Evolutionary conservation across 1,140 invertebrate species (phyloP).

Genomic region (Meloidogyne chitwoodi): DNA sequence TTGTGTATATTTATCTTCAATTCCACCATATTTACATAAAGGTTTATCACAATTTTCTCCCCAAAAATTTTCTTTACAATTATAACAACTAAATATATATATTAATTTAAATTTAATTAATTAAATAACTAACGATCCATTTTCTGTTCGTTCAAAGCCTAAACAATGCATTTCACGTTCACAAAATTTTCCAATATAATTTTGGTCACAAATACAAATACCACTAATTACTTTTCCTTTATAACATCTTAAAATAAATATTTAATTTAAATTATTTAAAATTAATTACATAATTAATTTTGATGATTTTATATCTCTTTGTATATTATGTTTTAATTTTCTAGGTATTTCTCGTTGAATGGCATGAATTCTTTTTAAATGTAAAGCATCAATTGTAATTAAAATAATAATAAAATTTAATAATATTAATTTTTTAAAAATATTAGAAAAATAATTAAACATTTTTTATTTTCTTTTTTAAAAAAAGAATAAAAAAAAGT

Average conservation of each 20-base stretch:
- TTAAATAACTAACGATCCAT: conserved; percentile 15
- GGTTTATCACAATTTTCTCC: conserved; percentile 24
- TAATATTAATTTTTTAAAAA: neutral
- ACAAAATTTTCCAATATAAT: conserved; percentile 32
- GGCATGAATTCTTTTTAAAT: neutral
- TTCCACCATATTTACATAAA: conserved; percentile 18
- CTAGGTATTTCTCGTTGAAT: neutral
- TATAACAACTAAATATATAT: conserved; percentile 19
- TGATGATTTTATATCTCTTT: neutral
- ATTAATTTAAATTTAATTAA: conserved; percentile 5
- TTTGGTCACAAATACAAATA: conserved; percentile 21
- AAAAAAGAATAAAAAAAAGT: neutral
- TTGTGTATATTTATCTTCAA: neutral
- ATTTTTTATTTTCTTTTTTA: neutral
- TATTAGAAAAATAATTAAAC: neutral
- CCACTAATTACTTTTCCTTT: conserved; percentile 13
- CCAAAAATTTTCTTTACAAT: conserved; percentile 19
- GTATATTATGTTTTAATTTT: neutral
- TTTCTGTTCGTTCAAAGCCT: conserved; percentile 16
- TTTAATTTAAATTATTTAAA: neutral
- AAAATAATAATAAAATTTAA: neutral
- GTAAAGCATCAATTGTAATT: neutral
- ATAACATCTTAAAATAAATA: neutral
- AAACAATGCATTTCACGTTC: conserved; percentile 36
- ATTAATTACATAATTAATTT: neutral